Evolutionary conservation across 2,888 invertebrate genomes (phyloP), one percentile per base, ranked within the genome.

Genomic region (Neocrepidodera transversa): DNA sequence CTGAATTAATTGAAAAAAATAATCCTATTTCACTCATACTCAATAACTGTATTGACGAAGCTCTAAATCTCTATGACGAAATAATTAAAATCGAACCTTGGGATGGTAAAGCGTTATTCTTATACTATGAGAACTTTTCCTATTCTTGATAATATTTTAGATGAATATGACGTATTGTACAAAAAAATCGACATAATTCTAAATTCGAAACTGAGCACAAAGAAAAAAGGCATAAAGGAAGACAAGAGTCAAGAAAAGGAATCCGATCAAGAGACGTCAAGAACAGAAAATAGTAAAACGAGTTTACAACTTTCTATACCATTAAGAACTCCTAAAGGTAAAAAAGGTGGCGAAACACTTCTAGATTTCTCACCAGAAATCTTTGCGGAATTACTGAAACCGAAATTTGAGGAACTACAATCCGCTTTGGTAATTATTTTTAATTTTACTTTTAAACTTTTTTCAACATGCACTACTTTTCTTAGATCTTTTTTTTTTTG

Each of bases 1-100:
- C 83, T 71, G 81, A 82, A 23, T 72, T 84, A 16, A 56, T 72
- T 1, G 62, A 70, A 26, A 71, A 71, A 32, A 26, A 58, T 16
- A 60, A 60, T 42, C 57, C 66, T n/a, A 67, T 68, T 16, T 69
- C 76, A 4, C 50, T 60, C 7, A 72, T 72, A 58, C 67, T 80
- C 8, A 71, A 74, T 42, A 68, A 69, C 35, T 63, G 65, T 8
- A 74, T 79, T 11, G 59, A 74, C 35, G 56, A 65, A 14, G 59
- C 60, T 2, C 72, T 75, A 61, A 38, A 35, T 8, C 16, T 13
- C 6, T 51, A 42, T 16, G 17, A 40, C 26, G 20, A 36, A 28
- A 8, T 6, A 13, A 4, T 8, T 6, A 1, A 13, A 14, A 45
- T 14, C 2, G 47, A 36, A 14, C 28, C 28, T 6, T 13, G 11